Conservation (phyloP, 2,113 vertebrate species). For the Cyanoramphus novaezelandiae region DNA sequence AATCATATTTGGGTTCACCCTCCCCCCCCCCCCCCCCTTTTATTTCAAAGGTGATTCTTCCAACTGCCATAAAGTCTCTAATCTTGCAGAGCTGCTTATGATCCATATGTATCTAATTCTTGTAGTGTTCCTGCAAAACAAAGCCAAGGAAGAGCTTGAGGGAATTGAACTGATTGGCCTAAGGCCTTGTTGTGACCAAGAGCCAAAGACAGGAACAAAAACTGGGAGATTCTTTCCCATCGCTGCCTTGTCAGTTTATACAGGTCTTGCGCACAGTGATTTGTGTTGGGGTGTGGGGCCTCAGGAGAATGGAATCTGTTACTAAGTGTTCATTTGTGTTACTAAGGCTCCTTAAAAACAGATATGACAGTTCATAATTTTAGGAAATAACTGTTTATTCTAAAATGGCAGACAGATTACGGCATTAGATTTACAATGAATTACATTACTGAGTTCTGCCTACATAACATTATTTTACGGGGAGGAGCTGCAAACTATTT, state of each 20-base stretch:
- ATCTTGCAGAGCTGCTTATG: neutral
- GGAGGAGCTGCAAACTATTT: slow-evolving; percentile 23
- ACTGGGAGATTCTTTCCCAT: neutral
- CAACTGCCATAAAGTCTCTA: neutral
- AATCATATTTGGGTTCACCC: too few species aligned
- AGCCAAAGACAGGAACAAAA: neutral
- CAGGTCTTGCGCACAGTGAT: neutral
- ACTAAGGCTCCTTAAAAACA: slow-evolving; percentile 53
- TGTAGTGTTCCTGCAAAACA: neutral
- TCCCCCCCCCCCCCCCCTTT: neutral
- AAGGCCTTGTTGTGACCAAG: neutral
- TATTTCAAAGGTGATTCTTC: slow-evolving; percentile 12
- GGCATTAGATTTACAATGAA: slow-evolving; percentile 53
- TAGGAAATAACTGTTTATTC: slow-evolving; percentile 73
- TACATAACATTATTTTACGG: neutral
- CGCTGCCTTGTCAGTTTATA: neutral
- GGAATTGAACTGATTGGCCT: neutral
- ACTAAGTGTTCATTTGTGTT: slow-evolving; percentile 1
- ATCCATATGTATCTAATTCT: neutral
- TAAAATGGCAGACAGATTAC: slow-evolving; percentile 54
- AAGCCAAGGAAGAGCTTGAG: neutral
- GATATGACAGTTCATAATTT: slow-evolving; percentile 59
- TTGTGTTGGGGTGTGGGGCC: neutral
- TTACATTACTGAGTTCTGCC: slow-evolving; percentile 37
- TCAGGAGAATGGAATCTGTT: neutral